Percentiles rank a stretch among this genome's conserved stretches.
Evolutionary conservation across 2,797 vertebrate species (phyloP).

Genomic region (Anabacerthia variegaticeps): DNA sequence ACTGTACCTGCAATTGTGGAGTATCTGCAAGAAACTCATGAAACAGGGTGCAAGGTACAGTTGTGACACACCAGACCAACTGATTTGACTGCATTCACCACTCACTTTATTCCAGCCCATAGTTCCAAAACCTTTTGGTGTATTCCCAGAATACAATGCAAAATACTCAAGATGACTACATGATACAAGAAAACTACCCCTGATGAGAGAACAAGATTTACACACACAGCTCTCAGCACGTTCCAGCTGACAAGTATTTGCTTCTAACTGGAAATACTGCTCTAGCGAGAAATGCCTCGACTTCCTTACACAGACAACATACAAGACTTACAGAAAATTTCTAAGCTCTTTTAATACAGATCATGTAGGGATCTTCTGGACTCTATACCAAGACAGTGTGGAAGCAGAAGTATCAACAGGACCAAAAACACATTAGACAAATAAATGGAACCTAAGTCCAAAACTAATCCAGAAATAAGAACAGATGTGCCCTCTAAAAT

Average conservation of each 20-base stretch:
- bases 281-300: not conserved
- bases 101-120: not conserved
- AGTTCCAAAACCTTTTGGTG: not conserved
- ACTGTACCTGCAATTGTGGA: accelerated
- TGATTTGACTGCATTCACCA: not conserved
- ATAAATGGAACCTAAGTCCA: not conserved
- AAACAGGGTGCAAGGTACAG: not conserved
- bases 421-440: not conserved
- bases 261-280: not conserved
- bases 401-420: not conserved
- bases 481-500: not conserved
- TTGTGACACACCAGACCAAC: not conserved
- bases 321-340: not conserved
- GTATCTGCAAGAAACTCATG: not conserved
- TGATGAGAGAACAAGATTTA: not conserved
- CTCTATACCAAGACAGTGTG: not conserved
- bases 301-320: not conserved
- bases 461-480: not conserved
- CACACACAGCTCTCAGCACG: not conserved
- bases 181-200: not conserved
- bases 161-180: not conserved
- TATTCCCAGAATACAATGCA: not conserved
- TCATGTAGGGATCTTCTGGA: not conserved
- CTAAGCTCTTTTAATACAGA: not conserved
- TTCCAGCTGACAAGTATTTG: not conserved